phyloP scores from a whole-genome alignment of 2,797 vertebrate genomes.

The Acanthis flammea region DNA sequence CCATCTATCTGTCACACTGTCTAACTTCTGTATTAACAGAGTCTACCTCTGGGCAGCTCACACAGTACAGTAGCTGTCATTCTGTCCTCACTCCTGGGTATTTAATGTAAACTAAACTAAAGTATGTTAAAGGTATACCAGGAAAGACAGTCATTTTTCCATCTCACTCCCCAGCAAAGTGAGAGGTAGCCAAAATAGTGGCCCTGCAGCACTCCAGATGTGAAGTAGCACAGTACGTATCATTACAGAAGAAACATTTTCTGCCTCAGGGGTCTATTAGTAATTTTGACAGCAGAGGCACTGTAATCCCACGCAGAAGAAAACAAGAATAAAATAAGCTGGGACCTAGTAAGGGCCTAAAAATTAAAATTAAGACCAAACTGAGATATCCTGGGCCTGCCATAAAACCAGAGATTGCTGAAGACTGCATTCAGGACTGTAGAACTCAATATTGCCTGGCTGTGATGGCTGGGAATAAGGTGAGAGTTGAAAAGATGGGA shows the following conservation, averaged over 20 bases:
- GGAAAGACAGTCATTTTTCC: conserved; percentile 64
- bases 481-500: neutral
- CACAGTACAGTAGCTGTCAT: conserved; percentile 79
- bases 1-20: conserved; percentile 78
- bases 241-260: conserved; percentile 45
- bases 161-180: conserved; percentile 38
- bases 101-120: conserved; percentile 75
- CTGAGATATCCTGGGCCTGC: neutral
- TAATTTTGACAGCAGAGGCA: conserved; percentile 61
- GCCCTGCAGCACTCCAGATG: conserved; percentile 80
- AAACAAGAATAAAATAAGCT: neutral
- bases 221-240: conserved; percentile 31
- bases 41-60: conserved; percentile 81
- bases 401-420: neutral
- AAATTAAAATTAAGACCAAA: neutral
- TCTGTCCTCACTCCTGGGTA: conserved; percentile 76
- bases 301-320: conserved; percentile 5
- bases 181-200: conserved; percentile 62
- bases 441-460: neutral
- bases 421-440: neutral
- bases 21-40: conserved; percentile 80
- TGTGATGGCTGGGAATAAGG: neutral
- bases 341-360: neutral
- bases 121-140: conserved; percentile 70
- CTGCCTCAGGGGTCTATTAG: conserved; percentile 58